Base-by-base conservation (phyloP, 1,140 invertebrate genomes). In the Scylla paramamosain region DNA sequence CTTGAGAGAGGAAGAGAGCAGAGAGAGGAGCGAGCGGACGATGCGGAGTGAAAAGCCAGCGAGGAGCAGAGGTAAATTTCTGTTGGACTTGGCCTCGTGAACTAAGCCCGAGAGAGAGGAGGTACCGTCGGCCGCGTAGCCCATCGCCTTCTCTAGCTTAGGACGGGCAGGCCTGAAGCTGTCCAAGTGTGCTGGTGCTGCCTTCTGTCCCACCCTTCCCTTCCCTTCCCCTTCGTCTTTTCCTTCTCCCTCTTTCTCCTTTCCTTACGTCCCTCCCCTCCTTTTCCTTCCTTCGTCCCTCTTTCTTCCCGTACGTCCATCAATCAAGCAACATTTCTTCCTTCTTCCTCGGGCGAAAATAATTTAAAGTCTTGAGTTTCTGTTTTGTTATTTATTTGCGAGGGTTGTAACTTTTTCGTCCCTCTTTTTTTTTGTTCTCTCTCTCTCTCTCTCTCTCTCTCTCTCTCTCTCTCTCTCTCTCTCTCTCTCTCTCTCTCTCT, bases 21-120 rank as follows among this genome's bases (percentile, higher is more conserved):
- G 20, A 31, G 28, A 29, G 20, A 8, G 31, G 20, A 8, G 31
- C 0, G 3, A 28, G 88, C 16, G 45, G 39, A 48, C 31, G 45
- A 39, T 32, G 86, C 32, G 20, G 86, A 3, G 86, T 8, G 86
- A 88, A 39, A 45, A 25, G 28, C 31, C 20, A 32, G 86, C 31
- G 83, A 88, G 31, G 28, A 45, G 0, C 20, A 4, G 31, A 45
- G 31, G 86, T 88, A 88, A 88, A 88, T 39, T 39, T 45, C 20
- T 88, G 31, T 4, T 31, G 25, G 31, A 4, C 16, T 10, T 88
- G 86, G 86, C 86, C 86, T 0, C 31, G 31, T 32, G 6, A 4
- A 14, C 86, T 88, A 88, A 88, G 86, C 86, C 84, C 31, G 86
- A 29, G 86, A 10, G 88, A 25, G 88, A 89, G 88, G 88, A 89